These are phyloP conservation scores for Drosophila subobscura DNA, from an alignment of 1,140 invertebrate species.

Conservation along the genomic window DNA sequence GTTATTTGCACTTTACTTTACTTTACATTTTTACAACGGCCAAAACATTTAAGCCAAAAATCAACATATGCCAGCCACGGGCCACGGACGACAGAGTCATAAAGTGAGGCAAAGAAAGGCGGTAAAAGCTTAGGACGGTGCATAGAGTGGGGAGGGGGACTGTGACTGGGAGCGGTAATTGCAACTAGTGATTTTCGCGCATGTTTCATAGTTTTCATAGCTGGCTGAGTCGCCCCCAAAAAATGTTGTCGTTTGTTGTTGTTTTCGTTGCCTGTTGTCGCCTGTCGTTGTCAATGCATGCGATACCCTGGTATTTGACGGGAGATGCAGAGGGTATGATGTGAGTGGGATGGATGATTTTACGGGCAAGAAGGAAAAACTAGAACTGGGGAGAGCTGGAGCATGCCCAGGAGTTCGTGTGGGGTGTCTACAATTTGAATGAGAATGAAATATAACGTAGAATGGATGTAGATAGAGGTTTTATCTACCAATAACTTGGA, in stretches of 20 bases:
- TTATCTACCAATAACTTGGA: no score
- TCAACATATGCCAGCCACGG: conserved; percentile 49
- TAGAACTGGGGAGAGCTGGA: no score
- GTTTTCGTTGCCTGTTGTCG: conserved; percentile 49
- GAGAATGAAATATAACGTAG: no score
- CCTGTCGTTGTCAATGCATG: conserved; percentile 61
- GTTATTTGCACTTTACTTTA: conserved; percentile 79
- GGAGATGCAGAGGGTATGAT: no score
- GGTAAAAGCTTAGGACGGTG: conserved; percentile 10
- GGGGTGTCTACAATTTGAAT: no score
- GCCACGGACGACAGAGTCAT: conserved; percentile 47
- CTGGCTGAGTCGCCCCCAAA: conserved; percentile 37
- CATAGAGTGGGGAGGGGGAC: not conserved
- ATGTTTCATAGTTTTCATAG: conserved; percentile 74
- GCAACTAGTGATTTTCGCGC: conserved; percentile 76
- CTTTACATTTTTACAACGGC: conserved; percentile 74
- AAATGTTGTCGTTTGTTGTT: conserved; percentile 20
- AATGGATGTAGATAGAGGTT: no score
- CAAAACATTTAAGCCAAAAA: conserved; percentile 79
- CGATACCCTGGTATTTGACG: conserved; percentile 24
- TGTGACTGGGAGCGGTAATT: conserved; percentile 34
- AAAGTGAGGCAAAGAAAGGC: conserved; percentile 28
- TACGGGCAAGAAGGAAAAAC: no score
- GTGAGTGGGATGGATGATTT: no score
- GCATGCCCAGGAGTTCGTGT: no score